Evolutionary conservation across 2,113 vertebrate genomes (phyloP).

Genomic region (Sylvietta virens): DNA sequence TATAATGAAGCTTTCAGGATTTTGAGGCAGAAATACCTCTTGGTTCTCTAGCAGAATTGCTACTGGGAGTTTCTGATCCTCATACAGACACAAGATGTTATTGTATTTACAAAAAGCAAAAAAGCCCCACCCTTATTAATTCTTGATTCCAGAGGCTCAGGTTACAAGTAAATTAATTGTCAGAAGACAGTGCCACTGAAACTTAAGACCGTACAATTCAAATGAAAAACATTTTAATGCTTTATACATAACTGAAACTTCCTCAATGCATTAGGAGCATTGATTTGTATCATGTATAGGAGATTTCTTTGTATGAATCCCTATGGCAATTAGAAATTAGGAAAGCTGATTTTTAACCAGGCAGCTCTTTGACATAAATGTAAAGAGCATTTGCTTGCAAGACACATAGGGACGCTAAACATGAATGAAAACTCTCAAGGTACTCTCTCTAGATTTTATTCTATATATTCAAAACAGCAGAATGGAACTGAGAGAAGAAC

Average conservation of each 20-base stretch:
- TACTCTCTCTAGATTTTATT: neutral
- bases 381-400: neutral
- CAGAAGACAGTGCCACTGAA: neutral
- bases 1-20: neutral
- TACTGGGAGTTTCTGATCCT: neutral
- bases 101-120: neutral
- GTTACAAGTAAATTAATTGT: neutral
- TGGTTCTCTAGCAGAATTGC: neutral
- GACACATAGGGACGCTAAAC: neutral
- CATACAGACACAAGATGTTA: neutral
- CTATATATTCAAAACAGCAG: neutral
- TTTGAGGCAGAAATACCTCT: neutral
- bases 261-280: neutral
- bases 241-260: neutral
- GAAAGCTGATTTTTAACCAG: neutral
- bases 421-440: neutral
- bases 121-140: accelerated
- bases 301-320: neutral
- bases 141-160: neutral
- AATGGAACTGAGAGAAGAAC: neutral
- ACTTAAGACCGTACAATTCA: neutral
- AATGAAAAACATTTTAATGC: neutral
- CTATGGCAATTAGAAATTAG: neutral
- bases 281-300: no score
- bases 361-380: neutral